Evolutionary conservation across 2,113 vertebrate genomes (phyloP).

Genomic region (Corvus cornix): DNA sequence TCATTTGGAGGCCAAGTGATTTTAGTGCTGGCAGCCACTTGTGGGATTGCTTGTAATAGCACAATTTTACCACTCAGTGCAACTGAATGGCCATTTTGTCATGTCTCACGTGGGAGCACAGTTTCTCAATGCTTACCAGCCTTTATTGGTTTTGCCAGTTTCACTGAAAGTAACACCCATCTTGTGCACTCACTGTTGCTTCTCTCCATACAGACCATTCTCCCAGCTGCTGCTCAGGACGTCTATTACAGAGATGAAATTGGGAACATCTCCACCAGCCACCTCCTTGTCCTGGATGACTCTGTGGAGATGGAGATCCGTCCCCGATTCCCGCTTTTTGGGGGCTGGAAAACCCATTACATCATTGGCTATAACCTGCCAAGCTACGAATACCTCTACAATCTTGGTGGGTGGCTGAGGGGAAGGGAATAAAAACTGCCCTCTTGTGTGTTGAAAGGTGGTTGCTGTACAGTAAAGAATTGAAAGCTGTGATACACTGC

Average conservation of each 20-base stretch:
- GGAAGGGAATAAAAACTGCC: background rate
- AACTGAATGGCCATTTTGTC: background rate
- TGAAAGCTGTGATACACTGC: background rate
- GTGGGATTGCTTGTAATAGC: background rate
- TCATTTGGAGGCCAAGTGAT: constrained; percentile 47
- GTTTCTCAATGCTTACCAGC: background rate
- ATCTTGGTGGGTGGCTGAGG: constrained; percentile 80
- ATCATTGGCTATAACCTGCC: constrained; percentile 97
- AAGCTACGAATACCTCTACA: constrained; percentile 98
- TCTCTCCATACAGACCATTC: constrained; percentile 86
- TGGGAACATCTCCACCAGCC: constrained; percentile 97
- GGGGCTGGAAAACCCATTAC: constrained; percentile 99
- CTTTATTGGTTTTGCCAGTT: background rate
- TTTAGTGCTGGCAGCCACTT: background rate
- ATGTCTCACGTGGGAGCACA: rapidly evolving
- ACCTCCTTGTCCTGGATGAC: constrained; percentile 93
- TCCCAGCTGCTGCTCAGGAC: constrained; percentile 95
- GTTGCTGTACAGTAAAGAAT: background rate
- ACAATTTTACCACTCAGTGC: background rate
- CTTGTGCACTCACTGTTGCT: background rate
- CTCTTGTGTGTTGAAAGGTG: background rate
- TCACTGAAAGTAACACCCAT: background rate
- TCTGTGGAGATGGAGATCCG: constrained; percentile 97
- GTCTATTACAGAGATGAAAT: constrained; percentile 99
- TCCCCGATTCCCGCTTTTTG: constrained; percentile 94